Base-by-base conservation (phyloP, 1,140 invertebrate genomes). In the Trichomalopsis sarcophagae region DNA sequence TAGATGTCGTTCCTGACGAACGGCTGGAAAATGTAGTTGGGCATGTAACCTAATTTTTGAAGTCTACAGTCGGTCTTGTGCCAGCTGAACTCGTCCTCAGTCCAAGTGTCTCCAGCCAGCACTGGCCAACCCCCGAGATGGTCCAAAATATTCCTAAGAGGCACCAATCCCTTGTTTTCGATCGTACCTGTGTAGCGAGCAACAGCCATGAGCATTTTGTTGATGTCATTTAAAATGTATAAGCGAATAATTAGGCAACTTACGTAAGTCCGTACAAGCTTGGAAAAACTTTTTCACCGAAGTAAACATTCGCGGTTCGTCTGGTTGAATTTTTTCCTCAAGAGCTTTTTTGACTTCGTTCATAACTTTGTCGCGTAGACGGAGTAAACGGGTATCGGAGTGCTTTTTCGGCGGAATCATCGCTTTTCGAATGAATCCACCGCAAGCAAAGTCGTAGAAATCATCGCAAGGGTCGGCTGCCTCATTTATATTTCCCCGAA, bases 101-200 rank as follows among this genome's bases (percentile, higher is more conserved):
- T n/a, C 40, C 75, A 77, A 50, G 75, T 13, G n/a, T 77, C 75
- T 23, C 40, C 75, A 11, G n/a, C 75, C 40, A 77, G 40, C n/a
- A 50, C 75, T 77, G 75, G 75, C 75, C 75, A 77, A 50, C 75
- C 40, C n/a, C 75, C 75, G 50, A 81, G n/a, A 13, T 71, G 44
- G n/a, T 81, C 66, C 9, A 81, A 40, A 44, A 44, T 71, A 30
- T 33, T 36, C 40, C 7, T 11, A 71, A 80, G 33, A 81, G 36
- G 36, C 40, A 47, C 23, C 14, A 69, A 69, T 1, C 68, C 79
- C 0, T 71, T 14, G 2, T 21, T 44, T 47, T 81, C 79, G 47
- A 81, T 79, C 55, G 21, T 68, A 14, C 27, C 33, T 68, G 6
- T 27, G 2, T 27, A 27, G 27, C 62, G n/a, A 44, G 40, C 40